These are phyloP conservation scores for Hycleus phaleratus DNA, from an alignment of 1,140 invertebrate species.

Conservation along the genomic window DNA sequence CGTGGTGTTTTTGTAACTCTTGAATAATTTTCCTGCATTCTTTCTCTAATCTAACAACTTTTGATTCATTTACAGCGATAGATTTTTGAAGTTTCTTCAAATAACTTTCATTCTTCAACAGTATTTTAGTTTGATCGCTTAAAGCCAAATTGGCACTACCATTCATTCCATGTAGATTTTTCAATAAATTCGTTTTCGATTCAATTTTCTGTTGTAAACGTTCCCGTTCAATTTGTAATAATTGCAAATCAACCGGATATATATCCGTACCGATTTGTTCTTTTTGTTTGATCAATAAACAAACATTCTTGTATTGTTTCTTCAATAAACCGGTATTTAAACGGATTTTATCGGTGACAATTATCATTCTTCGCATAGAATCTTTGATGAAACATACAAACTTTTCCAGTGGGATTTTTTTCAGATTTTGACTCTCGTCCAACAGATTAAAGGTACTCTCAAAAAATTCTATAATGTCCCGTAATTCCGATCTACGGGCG, in stretches of 20 bases:
- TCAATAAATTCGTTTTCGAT: too few relatives aligned
- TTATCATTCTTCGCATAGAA: not conserved
- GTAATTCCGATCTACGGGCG: conserved; percentile 30
- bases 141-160: conserved; percentile 34
- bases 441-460: conserved; percentile 37
- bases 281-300: too few relatives aligned
- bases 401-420: conserved; percentile 41
- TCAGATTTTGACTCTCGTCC: conserved; percentile 37
- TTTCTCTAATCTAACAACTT: conserved; percentile 21
- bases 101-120: conserved; percentile 26
- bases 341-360: too few relatives aligned
- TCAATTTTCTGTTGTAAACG: too few relatives aligned
- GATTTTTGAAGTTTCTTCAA: conserved; percentile 17
- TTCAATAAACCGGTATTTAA: too few relatives aligned
- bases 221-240: too few relatives aligned
- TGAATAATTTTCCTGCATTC: conserved; percentile 20
- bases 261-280: too few relatives aligned
- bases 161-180: conserved; percentile 24
- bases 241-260: too few relatives aligned
- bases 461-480: conserved; percentile 33
- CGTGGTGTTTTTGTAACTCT: conserved; percentile 8
- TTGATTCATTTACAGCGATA: conserved; percentile 21
- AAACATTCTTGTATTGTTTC: too few relatives aligned
- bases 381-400: conserved; percentile 35
- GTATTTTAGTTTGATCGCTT: conserved; percentile 29